These are phyloP conservation scores for Coenonympha arcania DNA, from an alignment of 2,888 invertebrate genomes.

Conservation along the genomic window DNA sequence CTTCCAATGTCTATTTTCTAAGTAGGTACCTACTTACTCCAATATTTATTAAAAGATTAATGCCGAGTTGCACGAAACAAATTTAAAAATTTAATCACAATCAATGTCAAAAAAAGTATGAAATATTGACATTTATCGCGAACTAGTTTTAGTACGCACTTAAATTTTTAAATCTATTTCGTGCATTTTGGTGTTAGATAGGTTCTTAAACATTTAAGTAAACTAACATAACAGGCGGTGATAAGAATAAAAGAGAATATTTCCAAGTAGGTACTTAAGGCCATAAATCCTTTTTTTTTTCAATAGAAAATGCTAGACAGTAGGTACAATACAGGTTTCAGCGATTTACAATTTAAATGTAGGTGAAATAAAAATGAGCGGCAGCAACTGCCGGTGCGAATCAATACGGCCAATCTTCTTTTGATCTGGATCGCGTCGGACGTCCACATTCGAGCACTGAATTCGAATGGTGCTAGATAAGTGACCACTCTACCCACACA, in stretches of 20 bases:
- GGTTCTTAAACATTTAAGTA: no score
- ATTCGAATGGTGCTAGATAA: slow-evolving; percentile 83
- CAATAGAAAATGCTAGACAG: not conserved
- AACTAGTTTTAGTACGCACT: no score
- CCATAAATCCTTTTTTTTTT: not conserved
- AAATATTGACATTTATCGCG: no score
- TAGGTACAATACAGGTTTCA: not conserved
- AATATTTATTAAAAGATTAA: no score
- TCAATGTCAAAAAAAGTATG: no score
- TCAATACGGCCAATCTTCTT: slow-evolving; percentile 12
- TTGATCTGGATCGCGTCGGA: slow-evolving; percentile 29
- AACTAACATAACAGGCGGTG: no score
- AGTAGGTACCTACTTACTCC: not conserved
- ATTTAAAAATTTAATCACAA: no score
- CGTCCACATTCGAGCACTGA: slow-evolving; percentile 71
- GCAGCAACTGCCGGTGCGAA: not conserved
- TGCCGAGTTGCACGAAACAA: no score
- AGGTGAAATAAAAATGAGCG: slow-evolving; percentile 8
- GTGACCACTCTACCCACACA: slow-evolving; percentile 76
- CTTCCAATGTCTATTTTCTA: no score
- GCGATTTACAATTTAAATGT: not conserved
- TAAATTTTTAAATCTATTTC: no score
- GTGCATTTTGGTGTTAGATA: no score
- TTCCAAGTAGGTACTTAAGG: not conserved
- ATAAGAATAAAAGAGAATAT: no score